Base-by-base conservation (phyloP, 2,888 invertebrate species). In the Drosophila atripex region DNA sequence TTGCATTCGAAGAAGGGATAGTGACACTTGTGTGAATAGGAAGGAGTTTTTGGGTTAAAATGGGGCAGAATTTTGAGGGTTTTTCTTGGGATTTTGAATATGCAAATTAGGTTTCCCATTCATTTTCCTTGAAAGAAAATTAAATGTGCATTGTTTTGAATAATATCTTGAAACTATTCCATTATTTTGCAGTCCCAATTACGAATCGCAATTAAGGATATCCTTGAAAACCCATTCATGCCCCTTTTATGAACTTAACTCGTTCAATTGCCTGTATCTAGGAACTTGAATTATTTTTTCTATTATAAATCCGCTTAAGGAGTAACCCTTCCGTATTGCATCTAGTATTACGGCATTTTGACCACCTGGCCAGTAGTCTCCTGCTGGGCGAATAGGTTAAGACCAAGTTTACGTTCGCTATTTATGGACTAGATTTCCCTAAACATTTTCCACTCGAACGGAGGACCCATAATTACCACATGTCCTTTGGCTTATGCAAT, bases 401-500 rank as follows among this genome's bases (percentile, higher is more conserved):
- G 68, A 52, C 68, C 68, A 66, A 52, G 63, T 63, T 63, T 45
- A 21, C 66, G 25, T 14, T 35, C 14, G 32, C 66, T 66, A 63
- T 63, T 63, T 52, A 41, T 65, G 63, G 66, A n/a, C 41, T 21
- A 52, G 63, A 63, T 63, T 65, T 65, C 47, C 54, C 12, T 54
- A 38, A 43, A 52, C 60, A 69, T 63, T 52, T 70, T 72, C 72
- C 72, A 54, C 73, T 58, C 70, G 68, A 63, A 16, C 43, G 63
- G 63, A 66, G 63, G 14, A 52, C 68, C 45, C 28, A 28, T 45
- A 52, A 79, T 86, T 80, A 80, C 84, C 86, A 75, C 78, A 73
- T 68, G 73, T 71, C 72, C 72, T 35, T 60, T 60, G 68, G 68
- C 80, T 83, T 84, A 86, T 88, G 84, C 88, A 84, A 84, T 84